Evolutionary conservation across 2,797 vertebrate genomes (phyloP), one percentile per base, ranked within the genome.

Genomic region (Melanotaenia pygmaea): DNA sequence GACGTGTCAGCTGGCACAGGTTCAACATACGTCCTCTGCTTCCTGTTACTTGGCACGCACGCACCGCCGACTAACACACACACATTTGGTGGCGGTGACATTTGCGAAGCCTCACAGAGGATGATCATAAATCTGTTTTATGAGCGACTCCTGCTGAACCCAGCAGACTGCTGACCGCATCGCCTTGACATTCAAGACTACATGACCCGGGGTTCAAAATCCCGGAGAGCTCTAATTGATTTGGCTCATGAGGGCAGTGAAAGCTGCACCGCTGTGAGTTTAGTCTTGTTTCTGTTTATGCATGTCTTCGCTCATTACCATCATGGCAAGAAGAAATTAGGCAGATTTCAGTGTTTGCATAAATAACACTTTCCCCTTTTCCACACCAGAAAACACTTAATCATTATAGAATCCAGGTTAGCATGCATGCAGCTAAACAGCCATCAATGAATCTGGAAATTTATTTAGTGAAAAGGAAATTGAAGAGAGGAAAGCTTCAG

Each of bases 121-220:
- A 66, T 16, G 74, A 63, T 71, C 64, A 13, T 87, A 89, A 89
- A 89, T 90, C 83, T 59, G 35, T 64, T 87, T 90, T 85, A 86
- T 72, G 70, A 81, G 59, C 1, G 18, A n/a, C 70, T 65, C 43
- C 70, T 35, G 68, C 51, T 74, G 74, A 79, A 75, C 77, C 50
- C 77, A 26, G 68, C 72, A 56, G 74, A 75, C 74, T 53, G 70
- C 32, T 64, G 79, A 84, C 87, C 66, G 20, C 64, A 5, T 34
- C 30, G 67, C 74, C 59, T 81, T 70, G 86, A 86, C 85, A 80
- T 81, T 85, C 72, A 82, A 78, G 70, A 64, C 58, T 5, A 0
- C 0, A 3, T n/a, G 58, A 37, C 16, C 7, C 3, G 0, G 59
- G 59, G 40, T 56, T 70, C 65, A 69, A 64, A 45, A 64, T 85